Evolutionary conservation across 2,888 invertebrate species (phyloP).

Genomic region (Adelphocoris suturalis): DNA sequence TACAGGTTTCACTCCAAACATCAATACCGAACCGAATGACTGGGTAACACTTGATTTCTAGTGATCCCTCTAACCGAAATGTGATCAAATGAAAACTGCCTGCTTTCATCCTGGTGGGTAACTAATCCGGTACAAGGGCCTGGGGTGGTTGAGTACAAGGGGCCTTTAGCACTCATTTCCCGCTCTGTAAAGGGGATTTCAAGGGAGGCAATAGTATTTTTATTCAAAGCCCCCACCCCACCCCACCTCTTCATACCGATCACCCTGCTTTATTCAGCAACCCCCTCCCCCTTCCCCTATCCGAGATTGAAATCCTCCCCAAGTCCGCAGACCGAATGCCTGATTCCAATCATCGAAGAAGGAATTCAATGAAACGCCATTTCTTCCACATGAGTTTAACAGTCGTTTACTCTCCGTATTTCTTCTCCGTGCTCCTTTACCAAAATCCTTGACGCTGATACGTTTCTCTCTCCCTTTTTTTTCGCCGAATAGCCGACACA

Average conservation of each 20-base stretch:
- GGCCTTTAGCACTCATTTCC: neutral
- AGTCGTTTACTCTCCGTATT: conserved; percentile 16
- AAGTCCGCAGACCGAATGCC: conserved; percentile 12
- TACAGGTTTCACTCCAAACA: no score
- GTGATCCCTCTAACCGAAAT: no score
- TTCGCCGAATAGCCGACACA: neutral
- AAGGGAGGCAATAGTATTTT: conserved; percentile 1
- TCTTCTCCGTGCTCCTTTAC: neutral
- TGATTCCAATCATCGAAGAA: conserved; percentile 47
- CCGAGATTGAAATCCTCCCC: neutral
- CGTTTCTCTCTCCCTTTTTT: neutral
- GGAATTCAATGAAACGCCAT: conserved; percentile 42
- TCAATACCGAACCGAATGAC: no score
- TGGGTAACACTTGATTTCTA: no score
- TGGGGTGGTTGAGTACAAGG: no score
- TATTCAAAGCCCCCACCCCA: neutral
- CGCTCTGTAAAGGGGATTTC: neutral
- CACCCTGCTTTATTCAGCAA: no score
- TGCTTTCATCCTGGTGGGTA: no score
- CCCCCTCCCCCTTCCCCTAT: neutral
- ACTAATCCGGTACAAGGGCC: no score
- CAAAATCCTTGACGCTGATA: conserved; percentile 21
- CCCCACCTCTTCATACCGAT: neutral
- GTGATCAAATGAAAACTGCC: no score
- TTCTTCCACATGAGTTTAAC: conserved; percentile 37